Evolutionary conservation across 2,888 invertebrate genomes (phyloP).

Genomic region (Drosophila falleni): DNA sequence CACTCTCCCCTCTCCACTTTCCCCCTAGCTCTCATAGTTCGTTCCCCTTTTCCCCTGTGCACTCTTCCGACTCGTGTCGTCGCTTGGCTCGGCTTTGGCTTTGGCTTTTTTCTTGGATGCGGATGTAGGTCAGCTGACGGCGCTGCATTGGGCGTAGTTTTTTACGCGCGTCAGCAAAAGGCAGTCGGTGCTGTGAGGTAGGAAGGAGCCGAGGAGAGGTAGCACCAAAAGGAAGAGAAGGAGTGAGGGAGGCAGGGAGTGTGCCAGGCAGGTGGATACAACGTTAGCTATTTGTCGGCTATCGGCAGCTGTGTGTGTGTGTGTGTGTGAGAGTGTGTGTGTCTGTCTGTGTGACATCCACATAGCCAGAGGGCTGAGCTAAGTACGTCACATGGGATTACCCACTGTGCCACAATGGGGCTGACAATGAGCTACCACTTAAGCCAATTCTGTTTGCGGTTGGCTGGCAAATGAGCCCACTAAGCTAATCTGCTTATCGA

Average conservation of each 20-base stretch:
- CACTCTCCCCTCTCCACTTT: not conserved
- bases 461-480: slow-evolving; percentile 58
- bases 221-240: not conserved
- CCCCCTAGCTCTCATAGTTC: not conserved
- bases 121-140: slow-evolving; percentile 73
- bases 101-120: slow-evolving; percentile 44
- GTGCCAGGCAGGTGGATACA: slow-evolving; percentile 26
- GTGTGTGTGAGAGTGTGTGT: not conserved
- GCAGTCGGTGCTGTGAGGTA: slow-evolving; percentile 20
- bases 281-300: slow-evolving; percentile 47
- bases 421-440: slow-evolving; percentile 61
- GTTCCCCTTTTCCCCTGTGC: not conserved
- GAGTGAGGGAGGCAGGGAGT: not conserved
- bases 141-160: slow-evolving; percentile 70
- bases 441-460: slow-evolving; percentile 64
- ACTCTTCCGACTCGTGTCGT: slow-evolving; percentile 25
- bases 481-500: slow-evolving; percentile 64
- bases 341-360: not conserved
- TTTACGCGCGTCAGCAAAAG: slow-evolving; percentile 77
- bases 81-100: slow-evolving; percentile 36
- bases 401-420: slow-evolving; percentile 34
- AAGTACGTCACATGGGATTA: slow-evolving; percentile 64
- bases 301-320: slow-evolving; percentile 32
- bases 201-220: not conserved
- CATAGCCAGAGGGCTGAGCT: slow-evolving; percentile 1